These are phyloP conservation scores for Boulengeromyrus knoepffleri DNA, from an alignment of 2,113 vertebrate genomes.

Conservation along the genomic window DNA sequence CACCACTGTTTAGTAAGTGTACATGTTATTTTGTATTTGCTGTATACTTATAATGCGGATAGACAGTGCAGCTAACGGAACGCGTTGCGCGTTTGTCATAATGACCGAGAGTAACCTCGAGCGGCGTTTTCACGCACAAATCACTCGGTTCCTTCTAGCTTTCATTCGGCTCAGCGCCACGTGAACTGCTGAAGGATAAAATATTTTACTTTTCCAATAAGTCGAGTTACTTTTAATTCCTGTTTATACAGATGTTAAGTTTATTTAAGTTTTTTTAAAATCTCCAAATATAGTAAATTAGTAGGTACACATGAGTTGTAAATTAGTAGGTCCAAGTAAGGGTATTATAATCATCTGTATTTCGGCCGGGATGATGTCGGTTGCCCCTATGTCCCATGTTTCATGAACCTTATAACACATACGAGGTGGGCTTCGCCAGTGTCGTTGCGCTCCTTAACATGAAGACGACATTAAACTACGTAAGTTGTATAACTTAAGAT, in stretches of 20 bases:
- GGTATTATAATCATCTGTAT: background rate
- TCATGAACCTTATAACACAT: background rate
- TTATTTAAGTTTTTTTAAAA: background rate
- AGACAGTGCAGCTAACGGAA: background rate
- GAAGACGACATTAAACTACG: background rate
- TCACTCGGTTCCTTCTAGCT: background rate
- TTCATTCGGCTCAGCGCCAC: background rate
- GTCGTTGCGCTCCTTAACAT: background rate
- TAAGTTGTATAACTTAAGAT: background rate
- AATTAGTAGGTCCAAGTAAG: background rate
- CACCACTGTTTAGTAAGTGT: constrained; percentile 53
- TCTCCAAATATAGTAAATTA: background rate
- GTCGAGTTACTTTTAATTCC: background rate
- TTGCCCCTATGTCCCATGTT: background rate
- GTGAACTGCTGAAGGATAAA: background rate
- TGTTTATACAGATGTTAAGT: background rate
- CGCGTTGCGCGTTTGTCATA: background rate
- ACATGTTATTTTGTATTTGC: background rate
- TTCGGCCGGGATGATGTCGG: background rate
- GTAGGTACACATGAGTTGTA: background rate
- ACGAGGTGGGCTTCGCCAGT: background rate
- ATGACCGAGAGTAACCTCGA: constrained; percentile 19
- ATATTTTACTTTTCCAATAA: background rate
- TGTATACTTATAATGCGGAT: background rate
- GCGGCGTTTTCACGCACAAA: background rate